phyloP scores from a whole-genome alignment of 2,113 vertebrate genomes.

The Riparia riparia region DNA sequence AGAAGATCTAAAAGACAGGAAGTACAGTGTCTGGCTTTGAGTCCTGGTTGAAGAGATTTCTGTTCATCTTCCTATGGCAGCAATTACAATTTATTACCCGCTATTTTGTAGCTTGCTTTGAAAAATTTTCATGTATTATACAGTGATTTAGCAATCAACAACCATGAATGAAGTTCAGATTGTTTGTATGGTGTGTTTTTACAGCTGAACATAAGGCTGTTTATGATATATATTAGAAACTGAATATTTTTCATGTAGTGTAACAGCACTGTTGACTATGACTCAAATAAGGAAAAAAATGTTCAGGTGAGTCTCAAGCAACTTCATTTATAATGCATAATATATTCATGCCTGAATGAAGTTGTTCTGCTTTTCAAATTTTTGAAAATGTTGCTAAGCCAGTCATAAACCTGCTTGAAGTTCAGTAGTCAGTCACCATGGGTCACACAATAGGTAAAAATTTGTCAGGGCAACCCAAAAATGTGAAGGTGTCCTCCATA shows the following conservation, averaged over 20 bases:
- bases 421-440: fast-evolving
- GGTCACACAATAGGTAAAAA: fast-evolving
- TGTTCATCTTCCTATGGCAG: constrained; percentile 71
- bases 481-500: fast-evolving
- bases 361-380: neutral
- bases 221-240: neutral
- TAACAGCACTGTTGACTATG: neutral
- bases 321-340: neutral
- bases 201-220: neutral
- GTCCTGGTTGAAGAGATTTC: constrained; percentile 67
- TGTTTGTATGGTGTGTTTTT: neutral
- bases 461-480: neutral
- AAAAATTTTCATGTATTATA: neutral
- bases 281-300: neutral
- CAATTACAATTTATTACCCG: constrained; percentile 52
- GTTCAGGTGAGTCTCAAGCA: neutral
- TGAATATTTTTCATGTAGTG: neutral
- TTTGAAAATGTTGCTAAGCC: neutral
- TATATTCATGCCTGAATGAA: neutral
- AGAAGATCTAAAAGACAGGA: constrained; percentile 84
- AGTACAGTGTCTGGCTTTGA: constrained; percentile 79
- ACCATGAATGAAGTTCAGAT: constrained; percentile 12
- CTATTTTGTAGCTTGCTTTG: constrained; percentile 55
- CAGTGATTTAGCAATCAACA: constrained; percentile 10
- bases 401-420: neutral